Evolutionary conservation across 2,113 vertebrate species (phyloP).

Genomic region (Suricata suricatta): DNA sequence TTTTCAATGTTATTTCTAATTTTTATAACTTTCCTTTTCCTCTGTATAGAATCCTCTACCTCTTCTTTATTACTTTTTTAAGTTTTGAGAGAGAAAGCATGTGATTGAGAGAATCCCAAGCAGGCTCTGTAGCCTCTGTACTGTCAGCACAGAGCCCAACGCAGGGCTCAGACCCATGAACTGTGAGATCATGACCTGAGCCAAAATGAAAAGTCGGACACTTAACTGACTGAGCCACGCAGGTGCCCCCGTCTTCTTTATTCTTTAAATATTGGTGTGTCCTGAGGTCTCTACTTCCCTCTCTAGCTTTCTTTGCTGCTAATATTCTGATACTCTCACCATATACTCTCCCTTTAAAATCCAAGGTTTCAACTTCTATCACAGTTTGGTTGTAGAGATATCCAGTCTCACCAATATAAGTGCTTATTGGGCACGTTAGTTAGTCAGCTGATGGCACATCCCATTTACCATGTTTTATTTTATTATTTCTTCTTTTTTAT

Average conservation of each 20-base stretch:
- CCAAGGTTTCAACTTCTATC: background rate
- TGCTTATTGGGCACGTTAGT: background rate
- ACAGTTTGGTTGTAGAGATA: conserved; percentile 6
- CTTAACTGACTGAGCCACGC: no score
- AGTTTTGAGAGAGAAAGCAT: no score
- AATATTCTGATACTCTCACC: background rate
- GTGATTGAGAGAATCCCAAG: no score
- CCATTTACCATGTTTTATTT: background rate
- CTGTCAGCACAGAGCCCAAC: no score
- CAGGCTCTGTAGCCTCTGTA: no score
- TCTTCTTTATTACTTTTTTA: background rate
- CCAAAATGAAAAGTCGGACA: no score
- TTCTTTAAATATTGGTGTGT: conserved; percentile 3
- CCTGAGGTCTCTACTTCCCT: background rate
- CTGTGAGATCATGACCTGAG: no score
- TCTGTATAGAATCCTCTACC: background rate
- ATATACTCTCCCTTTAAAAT: background rate
- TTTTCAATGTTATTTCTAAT: conserved; percentile 45
- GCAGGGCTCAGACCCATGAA: no score
- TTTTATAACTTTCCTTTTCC: background rate
- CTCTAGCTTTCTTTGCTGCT: background rate
- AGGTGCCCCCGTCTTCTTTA: background rate
- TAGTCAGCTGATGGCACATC: background rate
- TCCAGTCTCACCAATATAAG: background rate
- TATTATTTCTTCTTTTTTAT: background rate